Base-by-base conservation (phyloP, 1,140 invertebrate genomes). In the Cyphomyrmex costatus region DNA sequence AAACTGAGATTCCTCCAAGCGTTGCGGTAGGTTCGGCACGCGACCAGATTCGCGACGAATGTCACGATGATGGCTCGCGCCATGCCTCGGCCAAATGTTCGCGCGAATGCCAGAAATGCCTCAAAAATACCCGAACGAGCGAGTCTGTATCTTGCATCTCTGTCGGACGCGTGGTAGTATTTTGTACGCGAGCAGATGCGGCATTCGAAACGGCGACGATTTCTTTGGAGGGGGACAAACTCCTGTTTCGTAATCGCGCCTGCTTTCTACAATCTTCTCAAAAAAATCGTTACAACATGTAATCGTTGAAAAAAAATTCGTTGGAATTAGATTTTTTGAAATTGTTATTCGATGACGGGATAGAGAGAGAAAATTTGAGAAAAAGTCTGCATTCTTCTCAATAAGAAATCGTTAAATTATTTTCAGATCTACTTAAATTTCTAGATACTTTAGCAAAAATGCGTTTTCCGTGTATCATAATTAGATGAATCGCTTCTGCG, bases 1-100 rank as follows among this genome's bases (percentile, higher is more conserved):
- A 63, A 79, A 79, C 27, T 12, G 76, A 51, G 46, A 78, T 65
- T 65, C 60, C 60, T 27, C 14, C n/a, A 24, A 65, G 19, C 60
- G 61, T 79, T 79, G 76, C 21, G 76, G 60, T 66, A 79, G 76
- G 76, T 51, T 63, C 76, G 42, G 76, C 76, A 79, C 76, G 76
- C 60, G 76, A 79, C 60, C 76, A 79, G 76, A 66, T 66, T 79
- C 60, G 76, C 76, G 27, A 79, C 61, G 60, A 78, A 51, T 66
- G 60, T 49, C 60, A 51, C 27, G 42, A 66, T 21, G 63, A 51
- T 46, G 68, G 24, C 46, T 46, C 63, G 83, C 42, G 49, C 51
- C 87, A 87, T 80, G 85, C 66, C 74, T 53, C 7, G 68, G 58
- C 85, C 85, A 88, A 88, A 88, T 86, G 87, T 88, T 79, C 73